Base-by-base conservation (phyloP, 2,888 invertebrate genomes). In the Pseudoips prasinana region DNA sequence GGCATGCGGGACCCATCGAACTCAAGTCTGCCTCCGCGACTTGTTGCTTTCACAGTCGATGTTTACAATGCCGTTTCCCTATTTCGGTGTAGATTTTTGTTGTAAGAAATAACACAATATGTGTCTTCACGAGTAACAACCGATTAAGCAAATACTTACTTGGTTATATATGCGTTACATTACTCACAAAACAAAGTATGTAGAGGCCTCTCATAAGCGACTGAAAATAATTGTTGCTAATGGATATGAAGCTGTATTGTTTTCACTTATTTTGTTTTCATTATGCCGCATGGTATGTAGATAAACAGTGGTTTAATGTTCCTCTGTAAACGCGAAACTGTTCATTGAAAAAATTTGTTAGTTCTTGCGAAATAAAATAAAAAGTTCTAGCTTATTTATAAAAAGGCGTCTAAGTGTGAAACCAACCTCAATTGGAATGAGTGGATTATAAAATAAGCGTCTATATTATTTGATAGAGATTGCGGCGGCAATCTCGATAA, bases 11-110 rank as follows among this genome's bases (percentile, higher is more conserved):
- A 54, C 48, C 51, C 39, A 45, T 57, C 37, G 46, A 47, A 42
- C 42, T 3, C 29, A 39, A n/a, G 35, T 44, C 49, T 52, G 56
- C 56, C 61, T 62, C 46, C 54, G 54, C 69, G 73, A 84, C 84
- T 83, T 84, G 84, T 85, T 85, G 84, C 84, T 64, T 64, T 56
- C 43, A 38, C 42, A 28, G 56, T 57, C 51, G 53, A 65, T 76
- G 73, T 77, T 79, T 77, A 77, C 78, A 64, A 51, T 59, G 60
- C 58, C 58, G 63, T 58, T 58, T 57, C 60, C 63, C 57, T 62
- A 65, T 64, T 72, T 64, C 52, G 55, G 50, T 58, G 60, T 59
- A 58, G 58, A 63, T 60, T 64, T 59, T 64, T 54, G 51, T 50
- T 38, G 50, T 46, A 50, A 47, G 39, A 52, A 58, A 58, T 58